phyloP scores from a whole-genome alignment of 2,888 invertebrate species.

The Mystacides longicornis region DNA sequence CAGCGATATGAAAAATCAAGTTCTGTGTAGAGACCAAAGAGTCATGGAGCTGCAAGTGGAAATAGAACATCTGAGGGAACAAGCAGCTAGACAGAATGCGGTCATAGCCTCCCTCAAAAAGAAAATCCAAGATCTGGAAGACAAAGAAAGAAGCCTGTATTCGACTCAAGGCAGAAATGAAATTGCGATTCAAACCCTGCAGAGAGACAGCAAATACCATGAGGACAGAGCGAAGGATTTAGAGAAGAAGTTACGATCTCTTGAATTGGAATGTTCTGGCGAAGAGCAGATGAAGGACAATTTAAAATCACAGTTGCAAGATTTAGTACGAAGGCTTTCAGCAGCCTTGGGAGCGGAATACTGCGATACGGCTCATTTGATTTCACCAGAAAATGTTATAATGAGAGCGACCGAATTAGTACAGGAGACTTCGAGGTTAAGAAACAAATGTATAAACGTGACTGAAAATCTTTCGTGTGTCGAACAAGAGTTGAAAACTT shows the following conservation, averaged over 20 bases:
- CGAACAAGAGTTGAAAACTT: slow-evolving; percentile 59
- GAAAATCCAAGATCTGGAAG: slow-evolving; percentile 71
- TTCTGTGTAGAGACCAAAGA: slow-evolving; percentile 63
- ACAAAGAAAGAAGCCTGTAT: slow-evolving; percentile 64
- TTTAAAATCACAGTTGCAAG: slow-evolving; percentile 58
- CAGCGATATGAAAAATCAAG: slow-evolving; percentile 61
- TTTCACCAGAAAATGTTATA: slow-evolving; percentile 64
- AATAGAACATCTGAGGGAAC: slow-evolving; percentile 70
- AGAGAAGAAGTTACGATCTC: slow-evolving; percentile 62
- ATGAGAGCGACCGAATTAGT: slow-evolving; percentile 72
- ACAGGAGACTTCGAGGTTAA: slow-evolving; percentile 60
- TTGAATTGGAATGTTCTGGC: slow-evolving; percentile 63
- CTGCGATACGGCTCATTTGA: slow-evolving; percentile 56
- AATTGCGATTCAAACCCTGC: slow-evolving; percentile 63
- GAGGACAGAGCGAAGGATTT: slow-evolving; percentile 73
- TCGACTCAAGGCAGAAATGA: slow-evolving; percentile 56
- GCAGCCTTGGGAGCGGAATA: slow-evolving; percentile 65
- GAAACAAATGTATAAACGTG: slow-evolving; percentile 53
- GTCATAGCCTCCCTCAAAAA: slow-evolving; percentile 72
- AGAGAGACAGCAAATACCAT: slow-evolving; percentile 62
- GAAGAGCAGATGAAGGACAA: slow-evolving; percentile 73
- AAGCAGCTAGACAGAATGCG: slow-evolving; percentile 74
- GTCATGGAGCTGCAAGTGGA: slow-evolving; percentile 72
- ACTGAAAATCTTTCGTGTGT: slow-evolving; percentile 53
- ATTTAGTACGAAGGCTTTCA: slow-evolving; percentile 64